Base-by-base conservation (phyloP, 2,797 vertebrate genomes). In the Ceryle rudis region DNA sequence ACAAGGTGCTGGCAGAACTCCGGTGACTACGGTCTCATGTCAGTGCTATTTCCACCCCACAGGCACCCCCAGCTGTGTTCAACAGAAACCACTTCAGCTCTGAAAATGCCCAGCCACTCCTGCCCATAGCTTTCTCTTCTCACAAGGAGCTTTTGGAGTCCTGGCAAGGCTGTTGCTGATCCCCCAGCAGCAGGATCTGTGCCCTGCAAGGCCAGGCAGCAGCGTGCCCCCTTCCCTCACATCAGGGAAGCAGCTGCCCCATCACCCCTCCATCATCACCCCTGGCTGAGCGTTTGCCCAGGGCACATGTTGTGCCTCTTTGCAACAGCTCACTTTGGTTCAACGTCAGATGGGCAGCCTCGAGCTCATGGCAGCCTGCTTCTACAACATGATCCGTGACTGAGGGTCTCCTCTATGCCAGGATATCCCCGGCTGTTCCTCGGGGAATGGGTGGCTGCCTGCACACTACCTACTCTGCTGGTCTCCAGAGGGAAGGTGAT, bases 221-320 rank as follows among this genome's bases (percentile, higher is more conserved):
- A n/a, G 41, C 1, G 0, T n/a, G 29, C 42, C 93, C 35, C 57
- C 31, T 80, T 77, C 37, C 28, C 52, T 93, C 7, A 1, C 26
- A 2, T 0, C 2, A 4, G 47, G 16, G 26, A 66, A 72, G 26
- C 11, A 28, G 49, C 49, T 51, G 26, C 15, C 26, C 49, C 49
- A 28, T 10, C 49, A 51, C 26, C 15, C 15, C 15, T 1, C 35
- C 46, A 12, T 20, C 33, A 12, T 42, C 3, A 1, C 23, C 57
- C 15, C 55, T 5, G 29, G 31, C 52, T 67, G 25, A 35, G 25
- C 1, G 2, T 29, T 44, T 58, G n/a, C 25, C 26, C 21, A 15
- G 42, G 15, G 12, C 37, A 10, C 2, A 1, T 2, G 4, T 18
- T 67, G 4, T 19, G 51, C 15, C 16, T 70, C 60, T 72, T 64